Evolutionary conservation across 2,113 vertebrate species (phyloP), one percentile per base, ranked within the genome.

Genomic region (Hyaena hyaena): DNA sequence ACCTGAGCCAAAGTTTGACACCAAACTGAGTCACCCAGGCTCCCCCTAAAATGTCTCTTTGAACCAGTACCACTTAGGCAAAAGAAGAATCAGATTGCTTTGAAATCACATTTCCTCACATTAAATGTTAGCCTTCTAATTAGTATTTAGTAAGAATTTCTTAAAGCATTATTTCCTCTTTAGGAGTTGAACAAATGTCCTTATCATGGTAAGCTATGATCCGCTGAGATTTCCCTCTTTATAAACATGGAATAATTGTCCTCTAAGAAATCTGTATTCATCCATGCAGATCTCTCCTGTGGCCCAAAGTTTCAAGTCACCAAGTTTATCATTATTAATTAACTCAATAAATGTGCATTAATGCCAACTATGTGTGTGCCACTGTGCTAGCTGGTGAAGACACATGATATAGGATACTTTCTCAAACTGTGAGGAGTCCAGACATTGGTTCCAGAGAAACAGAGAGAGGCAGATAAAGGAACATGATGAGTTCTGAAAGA

Each of bases 111-210:
- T 31, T 83, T 48, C 6, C 39, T 79, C 35, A 84, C 28, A 43
- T 74, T 90, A 93, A 93, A n/a, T 45, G 61, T 63, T 73, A 91
- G n/a, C n/a, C 39, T 95, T 93, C 61, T 77, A 55, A 53, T 15
- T 26, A 55, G 0, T 24, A 21, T 65, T 88, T 50, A 81, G 21
- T 16, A 88, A 73, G 28, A 2, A 68, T 77, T 83, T 79, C 35
- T 88, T 26, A 71, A 81, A 94, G 33, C 19, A 33, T 33, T 33
- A 39, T 82, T 94, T 48, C 93, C 10, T 77, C 68, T 89, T 88
- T 63, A 77, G 43, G 7, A 88, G 16, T 28, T 81, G 43, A 31
- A 28, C n/a, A 84, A 86, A 74, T 63, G 7, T 65, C 16, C 48
- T 81, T 43, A 43, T 35, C 9, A 10, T 74, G 19, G 11, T 88